Percentiles rank a stretch among this genome's conserved stretches.
Conservation (phyloP, 2,888 invertebrate genomes). For the Drosophila paranaensis region DNA sequence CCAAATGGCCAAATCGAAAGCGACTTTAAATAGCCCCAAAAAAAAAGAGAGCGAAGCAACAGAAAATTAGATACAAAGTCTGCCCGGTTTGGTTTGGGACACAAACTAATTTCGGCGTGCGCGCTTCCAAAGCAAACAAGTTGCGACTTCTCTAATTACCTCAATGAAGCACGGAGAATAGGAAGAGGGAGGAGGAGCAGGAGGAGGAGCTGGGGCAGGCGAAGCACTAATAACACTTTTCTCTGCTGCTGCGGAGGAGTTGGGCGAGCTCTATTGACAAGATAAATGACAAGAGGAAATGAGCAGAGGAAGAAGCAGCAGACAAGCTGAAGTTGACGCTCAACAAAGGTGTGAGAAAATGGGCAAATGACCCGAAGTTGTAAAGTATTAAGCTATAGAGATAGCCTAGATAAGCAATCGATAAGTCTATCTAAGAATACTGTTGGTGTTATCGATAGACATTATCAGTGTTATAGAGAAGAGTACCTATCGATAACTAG, state of each 20-base stretch:
- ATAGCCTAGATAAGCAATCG: conserved; percentile 22
- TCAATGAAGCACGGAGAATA: conserved; percentile 18
- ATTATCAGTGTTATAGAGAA: background rate
- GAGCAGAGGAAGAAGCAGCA: conserved; percentile 29
- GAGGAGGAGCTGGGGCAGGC: background rate
- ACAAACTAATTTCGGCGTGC: conserved; percentile 31
- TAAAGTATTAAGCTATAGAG: background rate
- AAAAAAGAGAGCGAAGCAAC: conserved; percentile 5
- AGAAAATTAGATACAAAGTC: conserved; percentile 16
- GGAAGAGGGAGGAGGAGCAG: background rate
- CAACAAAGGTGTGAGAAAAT: conserved; percentile 41
- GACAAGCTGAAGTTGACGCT: conserved; percentile 47
- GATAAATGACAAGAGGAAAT: conserved; percentile 68
- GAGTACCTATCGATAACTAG: too few species aligned
- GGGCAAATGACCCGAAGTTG: background rate
- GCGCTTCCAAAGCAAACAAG: conserved; percentile 19
- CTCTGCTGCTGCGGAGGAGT: conserved; percentile 17
- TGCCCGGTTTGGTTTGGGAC: conserved; percentile 38
- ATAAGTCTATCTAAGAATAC: background rate
- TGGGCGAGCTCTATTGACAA: conserved; percentile 41
- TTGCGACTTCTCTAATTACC: conserved; percentile 62
- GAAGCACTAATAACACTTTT: conserved; percentile 14
- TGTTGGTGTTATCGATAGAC: background rate
- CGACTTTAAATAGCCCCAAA: conserved; percentile 54
- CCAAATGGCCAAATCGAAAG: conserved; percentile 58